phyloP scores from a whole-genome alignment of 2,113 vertebrate species.

The Marmota flaviventris region DNA sequence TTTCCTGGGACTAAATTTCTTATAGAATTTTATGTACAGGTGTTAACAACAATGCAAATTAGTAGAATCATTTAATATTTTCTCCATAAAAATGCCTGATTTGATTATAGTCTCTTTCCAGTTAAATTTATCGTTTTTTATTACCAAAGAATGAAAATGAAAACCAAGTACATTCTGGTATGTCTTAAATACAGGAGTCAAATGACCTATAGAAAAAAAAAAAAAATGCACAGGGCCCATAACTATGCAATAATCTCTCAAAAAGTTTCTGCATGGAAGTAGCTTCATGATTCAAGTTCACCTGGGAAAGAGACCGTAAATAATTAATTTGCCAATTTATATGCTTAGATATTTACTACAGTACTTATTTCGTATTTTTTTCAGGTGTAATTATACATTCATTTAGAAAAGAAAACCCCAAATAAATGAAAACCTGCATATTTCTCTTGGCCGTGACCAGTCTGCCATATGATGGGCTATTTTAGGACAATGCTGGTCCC shows the following conservation, averaged over 20 bases:
- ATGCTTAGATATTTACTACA: neutral
- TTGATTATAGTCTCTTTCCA: neutral
- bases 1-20: neutral
- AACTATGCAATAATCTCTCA: neutral
- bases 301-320: neutral
- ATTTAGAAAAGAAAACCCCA: conserved; percentile 1
- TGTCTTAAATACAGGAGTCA: neutral
- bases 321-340: conserved; percentile 12
- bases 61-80: neutral
- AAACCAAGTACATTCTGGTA: neutral
- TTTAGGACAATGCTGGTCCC: neutral
- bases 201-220: conserved; percentile 21
- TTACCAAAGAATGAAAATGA: neutral
- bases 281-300: conserved; percentile 16
- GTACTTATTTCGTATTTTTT: neutral
- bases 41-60: neutral
- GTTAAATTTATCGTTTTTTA: conserved; percentile 38
- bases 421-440: neutral
- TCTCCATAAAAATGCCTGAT: neutral
- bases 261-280: neutral
- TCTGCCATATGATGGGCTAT: neutral
- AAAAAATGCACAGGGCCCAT: neutral
- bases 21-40: neutral
- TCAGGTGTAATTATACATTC: neutral
- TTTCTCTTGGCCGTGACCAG: neutral